These are phyloP conservation scores for Odontomachus brunneus DNA, from an alignment of 1,140 invertebrate genomes.

Conservation along the genomic window DNA sequence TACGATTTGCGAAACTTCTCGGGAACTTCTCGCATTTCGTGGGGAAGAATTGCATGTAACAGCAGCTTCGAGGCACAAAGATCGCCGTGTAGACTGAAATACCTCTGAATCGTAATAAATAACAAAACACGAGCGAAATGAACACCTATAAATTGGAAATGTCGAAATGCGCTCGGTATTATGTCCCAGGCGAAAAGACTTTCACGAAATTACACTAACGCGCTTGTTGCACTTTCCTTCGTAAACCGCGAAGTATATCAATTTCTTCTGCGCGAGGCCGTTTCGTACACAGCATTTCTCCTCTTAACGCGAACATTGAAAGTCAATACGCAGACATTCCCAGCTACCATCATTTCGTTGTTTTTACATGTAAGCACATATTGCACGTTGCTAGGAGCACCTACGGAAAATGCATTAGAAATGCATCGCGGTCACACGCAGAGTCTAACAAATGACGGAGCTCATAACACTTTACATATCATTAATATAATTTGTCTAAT, in stretches of 20 bases:
- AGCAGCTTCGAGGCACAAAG: not conserved
- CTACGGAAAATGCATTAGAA: not conserved
- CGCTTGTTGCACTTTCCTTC: conserved; percentile 42
- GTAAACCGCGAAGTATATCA: conserved; percentile 42
- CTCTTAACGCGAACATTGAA: conserved; percentile 22
- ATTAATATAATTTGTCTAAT: not conserved
- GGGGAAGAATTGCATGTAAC: not conserved
- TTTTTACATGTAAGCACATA: not conserved
- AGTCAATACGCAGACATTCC: conserved; percentile 17
- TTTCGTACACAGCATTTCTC: conserved; percentile 37
- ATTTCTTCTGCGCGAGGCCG: conserved; percentile 23
- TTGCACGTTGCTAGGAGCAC: not conserved
- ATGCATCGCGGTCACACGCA: not conserved
- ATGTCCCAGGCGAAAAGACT: conserved; percentile 18
- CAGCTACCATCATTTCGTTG: not conserved
- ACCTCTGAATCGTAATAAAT: not conserved
- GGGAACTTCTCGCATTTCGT: not conserved
- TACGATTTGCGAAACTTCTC: conserved; percentile 36
- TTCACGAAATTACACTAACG: conserved; percentile 44
- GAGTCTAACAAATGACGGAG: not conserved
- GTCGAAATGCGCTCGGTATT: not conserved
- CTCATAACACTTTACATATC: not conserved
- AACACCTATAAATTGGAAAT: conserved; percentile 17
- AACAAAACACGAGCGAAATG: not conserved
- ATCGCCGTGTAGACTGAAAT: not conserved